Base-by-base conservation (phyloP, 92 coral and sea anemone genomes). In the Metridium senile region DNA sequence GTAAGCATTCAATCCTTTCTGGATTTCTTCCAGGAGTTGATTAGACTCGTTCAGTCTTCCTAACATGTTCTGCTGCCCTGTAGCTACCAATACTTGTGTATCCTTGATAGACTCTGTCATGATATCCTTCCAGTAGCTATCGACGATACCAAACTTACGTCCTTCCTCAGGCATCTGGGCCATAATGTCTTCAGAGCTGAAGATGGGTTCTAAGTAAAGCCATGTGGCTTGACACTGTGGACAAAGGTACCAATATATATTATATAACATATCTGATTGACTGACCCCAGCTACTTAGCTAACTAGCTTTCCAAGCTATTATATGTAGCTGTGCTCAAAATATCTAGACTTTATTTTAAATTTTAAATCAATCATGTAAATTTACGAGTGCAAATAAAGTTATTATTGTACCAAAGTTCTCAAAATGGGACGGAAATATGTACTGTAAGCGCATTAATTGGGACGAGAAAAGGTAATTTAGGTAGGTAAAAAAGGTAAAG, bases 91-190 rank as follows among this genome's bases (percentile, higher is more conserved):
- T 17, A 96, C 99, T 62, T 96, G 93, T 6, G 99, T 86, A 65
- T 96, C 99, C 73, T 96, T 96, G 51, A 96, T 92, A 19, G 99
- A 93, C 81, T 96, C 99, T 1, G 79, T 81, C 97, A 96, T 96
- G 79, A 96, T 96, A 70, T 96, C 99, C 62, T 93, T 86, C 98
- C 98, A 94, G 91, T 94, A 94, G 89, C 98, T 94, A 88, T 94
- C 98, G 26, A 94, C 98, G 20, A 94, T 92, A 47, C 98, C 98
- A 84, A 94, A 94, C 88, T 94, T 94, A 35, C 98, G 82, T 21
- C 98, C 98, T 68, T 94, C 98, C 21, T 94, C 98, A 0, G 98
- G 98, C 98, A 94, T 94, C 83, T 94, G 98, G 3, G 98, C 98
- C 98, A 94, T 94, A 75, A 94, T 94, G 69, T 94, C 98, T 82